phyloP scores from a whole-genome alignment of 2,113 vertebrate genomes.

The Crotalus tigris region DNA sequence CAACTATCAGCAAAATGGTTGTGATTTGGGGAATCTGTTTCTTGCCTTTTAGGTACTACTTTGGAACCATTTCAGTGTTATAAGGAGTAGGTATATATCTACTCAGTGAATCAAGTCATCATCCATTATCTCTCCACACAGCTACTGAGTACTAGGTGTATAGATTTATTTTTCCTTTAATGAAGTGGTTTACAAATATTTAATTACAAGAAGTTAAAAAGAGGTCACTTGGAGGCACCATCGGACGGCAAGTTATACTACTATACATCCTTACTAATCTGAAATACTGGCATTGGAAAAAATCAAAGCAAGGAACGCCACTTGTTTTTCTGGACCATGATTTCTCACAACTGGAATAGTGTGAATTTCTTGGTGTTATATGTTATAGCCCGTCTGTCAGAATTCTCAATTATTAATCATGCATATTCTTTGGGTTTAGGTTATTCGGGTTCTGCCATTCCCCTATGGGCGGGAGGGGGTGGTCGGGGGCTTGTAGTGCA shows the following conservation, averaged over 20 bases:
- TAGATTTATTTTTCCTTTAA: background rate
- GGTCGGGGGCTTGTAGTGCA: too few species aligned
- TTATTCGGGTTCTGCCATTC: too few species aligned
- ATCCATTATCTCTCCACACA: background rate
- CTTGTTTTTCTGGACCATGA: background rate
- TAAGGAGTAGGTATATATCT: background rate
- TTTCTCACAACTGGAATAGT: too few species aligned
- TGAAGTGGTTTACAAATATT: background rate
- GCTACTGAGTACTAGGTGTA: background rate
- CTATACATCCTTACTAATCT: background rate
- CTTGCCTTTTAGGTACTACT: background rate
- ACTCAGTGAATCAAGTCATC: background rate
- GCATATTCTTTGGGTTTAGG: too few species aligned
- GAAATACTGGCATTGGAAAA: background rate
- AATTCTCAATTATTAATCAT: too few species aligned
- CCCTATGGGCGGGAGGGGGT: too few species aligned
- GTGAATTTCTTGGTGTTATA: background rate
- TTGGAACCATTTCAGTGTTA: background rate
- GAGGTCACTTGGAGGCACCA: background rate
- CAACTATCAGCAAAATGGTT: constrained; percentile 12
- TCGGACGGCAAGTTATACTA: background rate
- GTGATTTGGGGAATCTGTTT: background rate
- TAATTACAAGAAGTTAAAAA: background rate
- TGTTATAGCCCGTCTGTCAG: background rate
- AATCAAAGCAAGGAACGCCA: background rate